Evolutionary conservation across 2,888 invertebrate species (phyloP).

Genomic region (Hyles lineata): DNA sequence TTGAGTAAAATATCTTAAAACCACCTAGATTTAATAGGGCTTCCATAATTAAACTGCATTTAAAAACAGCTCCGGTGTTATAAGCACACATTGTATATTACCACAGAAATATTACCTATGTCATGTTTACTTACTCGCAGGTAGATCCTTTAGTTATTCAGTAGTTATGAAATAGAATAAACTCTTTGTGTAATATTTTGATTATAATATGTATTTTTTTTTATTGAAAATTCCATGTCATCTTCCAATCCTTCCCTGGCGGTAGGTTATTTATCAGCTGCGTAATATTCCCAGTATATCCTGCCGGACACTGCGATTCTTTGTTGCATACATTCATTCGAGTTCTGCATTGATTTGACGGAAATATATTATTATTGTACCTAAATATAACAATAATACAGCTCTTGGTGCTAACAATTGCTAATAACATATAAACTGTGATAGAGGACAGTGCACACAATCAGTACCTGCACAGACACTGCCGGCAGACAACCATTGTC

Average conservation of each 20-base stretch:
- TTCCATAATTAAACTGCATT: too few relatives aligned
- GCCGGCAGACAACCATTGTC: constrained; percentile 14
- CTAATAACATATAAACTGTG: constrained; percentile 27
- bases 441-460: constrained; percentile 17
- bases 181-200: neutral
- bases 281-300: neutral
- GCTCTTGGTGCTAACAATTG: constrained; percentile 21
- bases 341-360: constrained; percentile 15
- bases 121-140: too few relatives aligned
- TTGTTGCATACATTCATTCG: neutral
- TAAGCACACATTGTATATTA: too few relatives aligned
- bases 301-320: neutral
- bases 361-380: constrained; percentile 1
- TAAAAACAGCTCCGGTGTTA: too few relatives aligned
- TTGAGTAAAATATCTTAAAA: too few relatives aligned
- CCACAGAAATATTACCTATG: too few relatives aligned
- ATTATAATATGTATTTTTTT: neutral
- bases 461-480: constrained; percentile 23
- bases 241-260: constrained; percentile 7
- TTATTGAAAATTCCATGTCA: neutral
- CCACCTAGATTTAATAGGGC: too few relatives aligned
- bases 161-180: too few relatives aligned
- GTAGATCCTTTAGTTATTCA: too few relatives aligned
- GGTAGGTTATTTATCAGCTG: constrained; percentile 10
- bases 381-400: constrained; percentile 10